Base-by-base conservation (phyloP, 2,797 vertebrate species). In the Centroberyx gerrardi region DNA sequence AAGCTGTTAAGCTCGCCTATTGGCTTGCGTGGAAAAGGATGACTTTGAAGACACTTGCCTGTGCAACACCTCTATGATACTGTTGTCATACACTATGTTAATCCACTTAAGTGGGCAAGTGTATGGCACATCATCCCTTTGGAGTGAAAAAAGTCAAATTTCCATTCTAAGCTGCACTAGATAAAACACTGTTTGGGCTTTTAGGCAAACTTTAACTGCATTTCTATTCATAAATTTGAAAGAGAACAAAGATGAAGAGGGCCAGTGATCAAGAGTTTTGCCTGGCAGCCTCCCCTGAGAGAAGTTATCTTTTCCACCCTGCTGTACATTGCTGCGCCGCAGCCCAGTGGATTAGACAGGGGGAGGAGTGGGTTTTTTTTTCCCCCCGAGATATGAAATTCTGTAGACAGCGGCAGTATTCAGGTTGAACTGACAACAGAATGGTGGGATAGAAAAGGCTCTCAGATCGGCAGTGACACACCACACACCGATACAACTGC, bases 301-400 rank as follows among this genome's bases (percentile, higher is more conserved):
- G 75, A 69, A 87, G 76, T 81, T 83, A 88, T 91, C 83, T 86
- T 68, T 82, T 86, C 86, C 82, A 70, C 67, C 75, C 83, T 59
- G 84, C 81, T 72, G 84, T 88, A 80, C 69, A 5, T 53, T 87
- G 22, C 82, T 46, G 76, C 52, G 80, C 51, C 73, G 81, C 78
- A 72, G 83, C 74, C 79, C 85, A 28, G 75, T 80, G 83, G 85
- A 86, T 90, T 81, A 89, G 81, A 89, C 79, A 18, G 59, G 49
- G 51, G 59, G 54, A 81, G 9, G 68, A 84, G 74, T 60, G 44
- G 62, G 27, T 13, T 17, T 7, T 15, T 33, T 13, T 17, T 7
- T 15, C 36, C 49, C 28, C 9, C 10, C 1, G 54, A 4, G 17
- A 84, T 72, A 62, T 75, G 67, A 86, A 54, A 49, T 49, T 64